A percentile compares a stretch with the other conserved stretches of the same genome.
Conservation (phyloP, 92 coral and sea anemone genomes). For the Bergia sp. region DNA sequence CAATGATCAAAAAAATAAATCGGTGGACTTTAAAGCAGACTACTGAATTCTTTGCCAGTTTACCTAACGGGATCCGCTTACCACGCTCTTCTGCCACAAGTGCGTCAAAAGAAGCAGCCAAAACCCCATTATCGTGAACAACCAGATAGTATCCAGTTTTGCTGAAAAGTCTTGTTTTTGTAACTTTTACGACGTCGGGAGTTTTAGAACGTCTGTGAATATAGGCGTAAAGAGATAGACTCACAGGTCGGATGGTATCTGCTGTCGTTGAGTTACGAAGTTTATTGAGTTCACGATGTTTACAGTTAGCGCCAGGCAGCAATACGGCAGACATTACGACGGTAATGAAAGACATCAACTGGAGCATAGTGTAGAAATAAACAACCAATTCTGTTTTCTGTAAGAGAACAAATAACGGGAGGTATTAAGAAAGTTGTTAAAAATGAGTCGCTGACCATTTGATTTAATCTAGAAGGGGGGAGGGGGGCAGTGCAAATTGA, state of each 20-base stretch:
- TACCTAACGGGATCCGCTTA: background rate
- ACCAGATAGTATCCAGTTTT: slow-evolving; percentile 3
- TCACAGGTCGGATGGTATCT: background rate
- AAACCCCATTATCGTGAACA: background rate
- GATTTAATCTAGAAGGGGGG: too few species aligned
- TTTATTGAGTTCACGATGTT: background rate
- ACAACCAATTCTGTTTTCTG: slow-evolving; percentile 8
- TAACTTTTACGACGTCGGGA: background rate
- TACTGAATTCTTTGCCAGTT: background rate
- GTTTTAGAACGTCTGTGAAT: background rate
- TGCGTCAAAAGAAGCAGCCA: background rate
- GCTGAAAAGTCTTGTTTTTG: background rate
- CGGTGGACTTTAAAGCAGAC: too few species aligned
- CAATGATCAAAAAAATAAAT: too few species aligned
- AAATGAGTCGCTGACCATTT: too few species aligned
- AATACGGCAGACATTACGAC: background rate
- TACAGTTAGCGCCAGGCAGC: background rate
- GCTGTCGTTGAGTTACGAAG: background rate
- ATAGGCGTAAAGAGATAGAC: background rate
- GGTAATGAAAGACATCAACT: background rate
- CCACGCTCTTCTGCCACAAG: background rate
- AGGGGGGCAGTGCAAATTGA: too few species aligned
- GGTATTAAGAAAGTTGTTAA: too few species aligned
- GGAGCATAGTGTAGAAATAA: background rate
- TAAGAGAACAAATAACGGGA: background rate